Conservation (phyloP, 2,888 invertebrate genomes). For the Lochmaea capreae region DNA sequence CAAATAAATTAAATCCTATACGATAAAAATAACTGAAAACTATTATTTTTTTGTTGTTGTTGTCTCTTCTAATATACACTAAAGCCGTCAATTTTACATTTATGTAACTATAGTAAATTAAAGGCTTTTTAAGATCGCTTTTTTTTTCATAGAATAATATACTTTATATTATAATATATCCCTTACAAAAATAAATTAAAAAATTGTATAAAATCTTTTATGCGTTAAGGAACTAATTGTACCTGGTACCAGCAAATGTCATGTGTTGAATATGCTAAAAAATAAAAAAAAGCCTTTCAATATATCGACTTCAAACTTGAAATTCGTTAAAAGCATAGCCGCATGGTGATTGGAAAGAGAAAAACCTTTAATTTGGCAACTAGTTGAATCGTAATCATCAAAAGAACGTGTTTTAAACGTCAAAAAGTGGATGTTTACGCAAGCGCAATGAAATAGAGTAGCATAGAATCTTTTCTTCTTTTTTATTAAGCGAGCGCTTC, state of each 20-base stretch:
- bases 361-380: no score
- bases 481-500: no score
- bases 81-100: not conserved
- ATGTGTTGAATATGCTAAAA: slow-evolving; percentile 57
- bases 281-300: not conserved
- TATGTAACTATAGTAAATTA: not conserved
- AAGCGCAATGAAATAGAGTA: no score
- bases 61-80: slow-evolving; percentile 19
- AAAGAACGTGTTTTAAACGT: no score
- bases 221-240: slow-evolving; percentile 55
- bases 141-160: slow-evolving; percentile 5
- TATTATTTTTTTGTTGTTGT: not conserved
- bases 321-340: no score
- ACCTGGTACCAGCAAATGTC: slow-evolving; percentile 57
- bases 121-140: not conserved
- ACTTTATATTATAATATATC: slow-evolving; percentile 29
- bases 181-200: slow-evolving; percentile 51
- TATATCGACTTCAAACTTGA: no score
- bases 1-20: not conserved
- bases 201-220: slow-evolving; percentile 58
- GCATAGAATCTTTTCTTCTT: no score
- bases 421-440: no score
- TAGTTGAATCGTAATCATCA: no score
- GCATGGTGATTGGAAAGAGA: no score
- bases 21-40: not conserved